These are phyloP conservation scores for Phoenicopterus ruber DNA, from an alignment of 2,113 vertebrate species.

Conservation along the genomic window DNA sequence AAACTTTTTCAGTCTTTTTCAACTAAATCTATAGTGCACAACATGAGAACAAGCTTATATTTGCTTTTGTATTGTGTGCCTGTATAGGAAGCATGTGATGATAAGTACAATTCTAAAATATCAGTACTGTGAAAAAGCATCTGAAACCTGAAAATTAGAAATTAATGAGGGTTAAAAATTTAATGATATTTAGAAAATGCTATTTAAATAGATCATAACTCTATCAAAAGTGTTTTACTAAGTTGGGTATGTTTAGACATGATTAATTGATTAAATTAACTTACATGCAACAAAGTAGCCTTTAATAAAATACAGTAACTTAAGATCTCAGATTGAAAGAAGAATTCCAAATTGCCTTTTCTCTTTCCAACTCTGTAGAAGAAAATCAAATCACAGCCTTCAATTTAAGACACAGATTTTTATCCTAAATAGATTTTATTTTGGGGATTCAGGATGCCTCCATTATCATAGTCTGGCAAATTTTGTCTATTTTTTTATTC, in stretches of 20 bases:
- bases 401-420: background rate
- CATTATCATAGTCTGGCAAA: background rate
- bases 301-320: background rate
- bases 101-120: background rate
- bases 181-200: slow-evolving; percentile 37
- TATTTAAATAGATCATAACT: slow-evolving; percentile 43
- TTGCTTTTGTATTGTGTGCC: background rate
- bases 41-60: background rate
- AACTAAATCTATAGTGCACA: background rate
- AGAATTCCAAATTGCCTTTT: background rate
- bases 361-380: background rate
- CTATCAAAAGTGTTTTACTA: background rate
- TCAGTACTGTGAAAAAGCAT: background rate
- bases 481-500: background rate
- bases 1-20: background rate
- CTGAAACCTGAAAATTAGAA: slow-evolving; percentile 20
- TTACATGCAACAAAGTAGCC: background rate
- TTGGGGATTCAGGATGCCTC: background rate
- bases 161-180: slow-evolving; percentile 44
- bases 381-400: background rate
- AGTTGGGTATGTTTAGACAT: slow-evolving; percentile 9
- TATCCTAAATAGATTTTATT: background rate
- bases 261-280: slow-evolving; percentile 27
- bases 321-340: background rate
- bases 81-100: background rate